These are phyloP conservation scores for Zaprionus obscuricornis DNA, from an alignment of 2,888 invertebrate species.

Conservation along the genomic window DNA sequence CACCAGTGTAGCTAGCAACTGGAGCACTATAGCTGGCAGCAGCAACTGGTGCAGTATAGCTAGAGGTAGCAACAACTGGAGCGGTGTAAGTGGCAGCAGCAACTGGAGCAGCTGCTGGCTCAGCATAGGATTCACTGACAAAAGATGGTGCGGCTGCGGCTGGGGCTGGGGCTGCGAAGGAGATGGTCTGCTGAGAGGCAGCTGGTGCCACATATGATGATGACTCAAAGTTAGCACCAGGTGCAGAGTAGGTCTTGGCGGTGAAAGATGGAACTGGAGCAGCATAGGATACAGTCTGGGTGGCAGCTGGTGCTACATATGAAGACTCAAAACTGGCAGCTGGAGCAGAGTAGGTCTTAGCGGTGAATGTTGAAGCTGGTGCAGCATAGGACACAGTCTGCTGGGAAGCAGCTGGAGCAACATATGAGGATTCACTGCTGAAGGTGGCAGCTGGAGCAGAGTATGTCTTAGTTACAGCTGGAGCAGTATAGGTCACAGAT, in stretches of 20 bases:
- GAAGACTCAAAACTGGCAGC: constrained; percentile 7
- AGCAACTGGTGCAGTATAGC: constrained; percentile 5
- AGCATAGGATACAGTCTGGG: constrained; percentile 13
- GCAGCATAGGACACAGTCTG: constrained; percentile 21
- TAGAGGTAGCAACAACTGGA: too few species aligned
- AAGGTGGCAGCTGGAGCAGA: constrained; percentile 19
- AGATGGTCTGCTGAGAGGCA: constrained; percentile 5
- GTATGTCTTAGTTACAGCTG: constrained; percentile 33
- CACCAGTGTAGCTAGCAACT: constrained; percentile 28
- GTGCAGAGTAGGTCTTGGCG: constrained; percentile 19
- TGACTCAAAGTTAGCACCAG: constrained; percentile 3
- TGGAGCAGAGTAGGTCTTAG: constrained; percentile 18
- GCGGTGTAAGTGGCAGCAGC: background rate
- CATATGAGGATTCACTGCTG: constrained; percentile 1
- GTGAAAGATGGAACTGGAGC: constrained; percentile 20
- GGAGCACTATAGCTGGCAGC: constrained; percentile 44
- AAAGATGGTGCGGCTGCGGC: constrained; percentile 24
- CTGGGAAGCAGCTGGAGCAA: constrained; percentile 22
- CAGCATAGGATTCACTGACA: constrained; percentile 11
- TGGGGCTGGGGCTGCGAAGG: constrained; percentile 34
- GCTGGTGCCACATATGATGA: constrained; percentile 16
- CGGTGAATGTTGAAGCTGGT: constrained; percentile 20
- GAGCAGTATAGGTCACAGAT: constrained; percentile 32
- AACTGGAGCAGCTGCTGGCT: constrained; percentile 41
- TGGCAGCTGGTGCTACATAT: constrained; percentile 23